Evolutionary conservation across 30 jellyfish, hydroid and myxozoan genomes (phyloP), one percentile per base, ranked within the genome.

Genomic region (Turritopsis rubra): DNA sequence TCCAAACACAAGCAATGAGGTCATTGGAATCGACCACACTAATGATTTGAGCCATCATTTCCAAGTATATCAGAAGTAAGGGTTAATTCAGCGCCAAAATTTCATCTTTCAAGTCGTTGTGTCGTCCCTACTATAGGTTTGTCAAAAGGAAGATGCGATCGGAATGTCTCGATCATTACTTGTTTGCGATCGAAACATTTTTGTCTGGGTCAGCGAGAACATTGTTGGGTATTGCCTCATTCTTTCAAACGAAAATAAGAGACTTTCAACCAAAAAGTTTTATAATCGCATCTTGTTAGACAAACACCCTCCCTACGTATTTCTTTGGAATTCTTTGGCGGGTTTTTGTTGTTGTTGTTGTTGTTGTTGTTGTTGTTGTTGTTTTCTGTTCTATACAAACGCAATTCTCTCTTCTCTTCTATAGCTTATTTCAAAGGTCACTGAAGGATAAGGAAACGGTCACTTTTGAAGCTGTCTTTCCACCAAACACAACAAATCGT

Each of bases 401-500:
- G 28, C 8, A 7, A n/a, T 0, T 68, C 30, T 68, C 30, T 68
- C 1, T 27, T 68, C 0, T 0, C 8, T 60, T 0, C 21, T 60
- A 18, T 60, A 68, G 77, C 28, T n/a, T n/a, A 27, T 7, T 68
- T 68, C 9, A 27, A 23, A 68, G 77, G 19, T 68, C 77, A 1
- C 19, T 68, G 77, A 16, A 19, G 19, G 21, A 68, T 68, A 9
- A 27, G 31, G 19, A 68, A 7, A 27, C 28, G 8, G 30, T 27
- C 9, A 68, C 77, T 8, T 80, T 80, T 26, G 19, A 16, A 0
- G 81, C 54, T 52, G n/a, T 80, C 21, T 80, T 80, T 80, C 87
- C 87, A 16, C 31, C 81, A 18, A 17, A 53, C 7, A 24, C 53
- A 25, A 80, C 83, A 25, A 53, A 54, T 17, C 29, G 87, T n/a